phyloP scores from a whole-genome alignment of 2,797 vertebrate genomes.

The Halcyon smyrnensis region DNA sequence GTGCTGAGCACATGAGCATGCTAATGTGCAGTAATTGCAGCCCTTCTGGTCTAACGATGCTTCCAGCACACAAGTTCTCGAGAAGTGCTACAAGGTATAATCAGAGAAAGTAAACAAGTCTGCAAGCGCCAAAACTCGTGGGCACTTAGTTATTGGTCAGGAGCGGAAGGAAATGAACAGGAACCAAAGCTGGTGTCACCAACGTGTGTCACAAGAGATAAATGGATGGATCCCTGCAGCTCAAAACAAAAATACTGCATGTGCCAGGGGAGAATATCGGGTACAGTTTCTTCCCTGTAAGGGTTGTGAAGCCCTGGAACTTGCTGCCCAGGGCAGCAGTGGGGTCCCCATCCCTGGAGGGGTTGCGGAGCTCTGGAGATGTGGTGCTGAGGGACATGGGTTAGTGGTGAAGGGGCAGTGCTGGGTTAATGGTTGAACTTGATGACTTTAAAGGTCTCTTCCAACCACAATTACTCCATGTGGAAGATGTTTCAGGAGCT shows the following conservation, averaged over 20 bases:
- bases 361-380: not conserved
- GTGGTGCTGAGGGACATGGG: not conserved
- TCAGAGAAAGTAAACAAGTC: not conserved
- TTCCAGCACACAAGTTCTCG: not conserved
- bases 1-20: rapidly evolving
- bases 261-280: not conserved
- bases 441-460: not conserved
- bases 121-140: not conserved
- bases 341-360: not conserved
- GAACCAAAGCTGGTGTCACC: not conserved
- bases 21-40: not conserved
- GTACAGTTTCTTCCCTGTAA: not conserved
- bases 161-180: not conserved
- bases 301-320: not conserved
- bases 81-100: not conserved
- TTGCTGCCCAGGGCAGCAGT: too few relatives aligned
- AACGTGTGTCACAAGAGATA: not conserved
- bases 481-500: not conserved
- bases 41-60: not conserved
- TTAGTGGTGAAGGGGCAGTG: not conserved
- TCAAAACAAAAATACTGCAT: not conserved
- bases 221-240: not conserved
- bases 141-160: too few relatives aligned
- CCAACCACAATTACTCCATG: not conserved
- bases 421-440: not conserved